Percentiles rank a stretch among this genome's conserved stretches.
Evolutionary conservation across 2,113 vertebrate genomes (phyloP).

Genomic region (Strix uralensis): DNA sequence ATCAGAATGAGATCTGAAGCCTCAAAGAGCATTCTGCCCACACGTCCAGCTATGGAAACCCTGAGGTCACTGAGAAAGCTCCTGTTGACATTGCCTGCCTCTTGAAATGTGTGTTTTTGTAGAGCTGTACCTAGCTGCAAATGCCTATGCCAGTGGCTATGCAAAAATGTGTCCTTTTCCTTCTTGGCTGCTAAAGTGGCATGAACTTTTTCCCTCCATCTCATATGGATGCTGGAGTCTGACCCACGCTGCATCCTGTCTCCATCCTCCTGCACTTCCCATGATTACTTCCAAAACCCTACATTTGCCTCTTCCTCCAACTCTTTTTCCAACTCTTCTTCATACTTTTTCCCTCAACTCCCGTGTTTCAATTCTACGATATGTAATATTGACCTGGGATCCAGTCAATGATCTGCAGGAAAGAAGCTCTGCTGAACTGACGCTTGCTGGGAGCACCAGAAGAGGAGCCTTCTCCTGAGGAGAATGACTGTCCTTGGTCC

Average conservation of each 20-base stretch:
- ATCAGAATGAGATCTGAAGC: neutral
- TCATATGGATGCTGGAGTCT: neutral
- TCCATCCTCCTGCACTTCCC: neutral
- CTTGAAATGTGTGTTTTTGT: neutral
- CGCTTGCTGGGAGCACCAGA: neutral
- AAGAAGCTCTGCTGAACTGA: neutral
- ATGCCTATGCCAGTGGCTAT: neutral
- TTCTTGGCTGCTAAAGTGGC: neutral
- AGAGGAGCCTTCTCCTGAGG: neutral
- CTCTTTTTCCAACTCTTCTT: neutral
- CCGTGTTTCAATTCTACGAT: neutral
- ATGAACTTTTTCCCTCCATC: neutral
- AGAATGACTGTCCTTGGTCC: neutral
- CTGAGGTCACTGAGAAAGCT: neutral
- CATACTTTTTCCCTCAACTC: neutral
- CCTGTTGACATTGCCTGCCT: neutral
- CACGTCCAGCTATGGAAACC: neutral
- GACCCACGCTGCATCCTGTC: neutral
- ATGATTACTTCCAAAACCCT: neutral
- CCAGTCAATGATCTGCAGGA: neutral
- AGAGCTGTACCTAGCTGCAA: neutral
- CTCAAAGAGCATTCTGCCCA: neutral
- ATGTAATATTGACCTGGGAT: neutral
- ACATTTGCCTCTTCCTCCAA: neutral
- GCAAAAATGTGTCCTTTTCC: neutral